phyloP scores from a whole-genome alignment of 2,888 invertebrate species.

The Spialia ferax region DNA sequence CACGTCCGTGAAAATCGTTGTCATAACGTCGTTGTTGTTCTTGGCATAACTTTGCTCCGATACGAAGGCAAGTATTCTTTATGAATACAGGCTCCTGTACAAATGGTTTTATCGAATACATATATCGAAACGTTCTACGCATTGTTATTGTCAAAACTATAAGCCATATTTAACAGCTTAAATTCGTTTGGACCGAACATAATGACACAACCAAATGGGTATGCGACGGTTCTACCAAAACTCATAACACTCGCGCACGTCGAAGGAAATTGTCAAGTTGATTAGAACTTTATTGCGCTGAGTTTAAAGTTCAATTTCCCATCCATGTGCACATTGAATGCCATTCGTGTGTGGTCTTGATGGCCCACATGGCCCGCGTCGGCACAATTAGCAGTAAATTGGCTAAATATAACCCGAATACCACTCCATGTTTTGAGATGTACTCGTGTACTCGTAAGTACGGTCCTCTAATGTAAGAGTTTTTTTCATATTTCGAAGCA shows the following conservation, averaged over 20 bases:
- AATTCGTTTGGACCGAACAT: neutral
- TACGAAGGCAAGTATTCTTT: too few relatives aligned
- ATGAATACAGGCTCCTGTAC: too few relatives aligned
- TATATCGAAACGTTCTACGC: too few relatives aligned
- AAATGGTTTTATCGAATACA: too few relatives aligned
- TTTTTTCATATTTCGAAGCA: too few relatives aligned
- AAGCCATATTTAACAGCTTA: neutral
- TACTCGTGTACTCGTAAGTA: neutral
- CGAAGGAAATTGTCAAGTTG: neutral
- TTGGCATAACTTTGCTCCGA: too few relatives aligned
- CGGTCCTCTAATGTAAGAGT: too few relatives aligned
- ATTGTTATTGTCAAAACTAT: neutral
- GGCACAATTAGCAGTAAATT: conserved; percentile 35
- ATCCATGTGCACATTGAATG: neutral
- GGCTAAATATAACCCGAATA: conserved; percentile 30
- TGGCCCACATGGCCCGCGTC: conserved; percentile 26
- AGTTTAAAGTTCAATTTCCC: neutral
- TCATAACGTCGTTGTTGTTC: too few relatives aligned
- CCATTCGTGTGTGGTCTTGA: conserved; percentile 30
- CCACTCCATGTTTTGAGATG: conserved; percentile 22
- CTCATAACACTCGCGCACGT: neutral
- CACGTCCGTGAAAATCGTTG: too few relatives aligned
- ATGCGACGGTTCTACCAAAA: neutral
- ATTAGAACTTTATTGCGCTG: neutral
- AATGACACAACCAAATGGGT: neutral